Evolutionary conservation across 2,888 invertebrate genomes (phyloP).

Genomic region (Eristalinus sepulchralis): DNA sequence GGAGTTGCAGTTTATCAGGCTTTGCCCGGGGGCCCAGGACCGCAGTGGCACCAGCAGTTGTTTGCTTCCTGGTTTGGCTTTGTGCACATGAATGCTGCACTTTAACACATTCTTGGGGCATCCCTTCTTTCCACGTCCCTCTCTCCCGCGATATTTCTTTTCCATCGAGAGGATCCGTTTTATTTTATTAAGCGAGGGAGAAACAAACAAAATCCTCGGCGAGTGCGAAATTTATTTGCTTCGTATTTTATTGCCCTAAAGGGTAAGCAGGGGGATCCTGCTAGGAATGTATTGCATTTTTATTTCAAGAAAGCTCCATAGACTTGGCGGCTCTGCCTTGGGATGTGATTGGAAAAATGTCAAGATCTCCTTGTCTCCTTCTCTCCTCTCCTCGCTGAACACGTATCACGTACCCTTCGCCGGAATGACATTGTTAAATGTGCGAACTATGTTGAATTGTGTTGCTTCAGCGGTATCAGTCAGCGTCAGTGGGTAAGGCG

Average conservation of each 20-base stretch:
- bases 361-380: constrained; percentile 12
- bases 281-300: constrained; percentile 2
- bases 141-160: not conserved
- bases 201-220: not conserved
- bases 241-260: constrained; percentile 39
- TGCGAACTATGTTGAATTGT: constrained; percentile 31
- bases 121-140: not conserved
- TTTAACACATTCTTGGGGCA: not conserved
- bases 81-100: not conserved
- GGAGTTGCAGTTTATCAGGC: constrained; percentile 43
- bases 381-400: constrained; percentile 17
- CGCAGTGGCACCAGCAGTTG: constrained; percentile 22
- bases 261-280: constrained; percentile 9
- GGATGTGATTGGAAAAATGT: constrained; percentile 58
- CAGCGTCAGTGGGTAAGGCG: constrained; percentile 3
- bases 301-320: constrained; percentile 5
- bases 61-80: constrained; percentile 32
- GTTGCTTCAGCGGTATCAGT: constrained; percentile 22
- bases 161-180: not conserved
- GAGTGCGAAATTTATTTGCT: constrained; percentile 42
- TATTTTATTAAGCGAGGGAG: not conserved
- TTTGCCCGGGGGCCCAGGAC: not conserved
- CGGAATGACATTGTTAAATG: constrained; percentile 64
- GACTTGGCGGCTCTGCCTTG: not conserved
- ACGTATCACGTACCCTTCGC: constrained; percentile 58